phyloP scores from a whole-genome alignment of 2,888 invertebrate species.

The Gryllus longicercus region DNA sequence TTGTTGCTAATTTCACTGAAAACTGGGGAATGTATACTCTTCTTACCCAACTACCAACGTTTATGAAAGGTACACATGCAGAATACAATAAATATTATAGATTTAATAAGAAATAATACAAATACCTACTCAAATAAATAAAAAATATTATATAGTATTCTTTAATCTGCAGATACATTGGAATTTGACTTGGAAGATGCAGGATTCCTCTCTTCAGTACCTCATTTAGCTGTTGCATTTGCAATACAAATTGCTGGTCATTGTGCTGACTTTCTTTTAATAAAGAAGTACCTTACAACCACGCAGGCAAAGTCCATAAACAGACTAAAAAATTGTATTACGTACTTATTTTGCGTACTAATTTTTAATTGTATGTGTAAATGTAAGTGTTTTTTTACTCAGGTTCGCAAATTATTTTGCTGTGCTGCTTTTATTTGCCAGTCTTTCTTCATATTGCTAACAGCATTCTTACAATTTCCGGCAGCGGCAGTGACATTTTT shows the following conservation, averaged over 20 bases:
- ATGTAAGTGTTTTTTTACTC: neutral
- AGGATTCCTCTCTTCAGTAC: neutral
- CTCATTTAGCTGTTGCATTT: neutral
- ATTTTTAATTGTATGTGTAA: too few relatives aligned
- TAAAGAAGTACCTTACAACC: neutral
- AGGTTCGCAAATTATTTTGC: neutral
- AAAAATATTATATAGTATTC: neutral
- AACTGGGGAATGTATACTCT: constrained; percentile 23
- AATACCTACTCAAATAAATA: neutral
- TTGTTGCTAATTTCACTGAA: constrained; percentile 18
- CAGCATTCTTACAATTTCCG: neutral
- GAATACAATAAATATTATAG: too few relatives aligned
- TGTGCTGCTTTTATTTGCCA: neutral
- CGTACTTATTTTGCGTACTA: neutral
- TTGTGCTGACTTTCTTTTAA: neutral
- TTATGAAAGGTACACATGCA: neutral
- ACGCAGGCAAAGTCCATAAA: neutral
- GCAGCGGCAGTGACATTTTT: neutral
- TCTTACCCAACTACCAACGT: neutral
- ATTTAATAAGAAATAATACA: too few relatives aligned
- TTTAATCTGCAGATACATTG: neutral
- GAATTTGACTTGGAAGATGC: neutral
- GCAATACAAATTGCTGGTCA: neutral
- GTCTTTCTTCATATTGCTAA: neutral
- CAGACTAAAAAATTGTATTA: neutral